A percentile compares a stretch with the other conserved stretches of the same genome.
These are phyloP conservation scores for Apeira syringaria DNA, from an alignment of 2,888 invertebrate species.

Conservation along the genomic window DNA sequence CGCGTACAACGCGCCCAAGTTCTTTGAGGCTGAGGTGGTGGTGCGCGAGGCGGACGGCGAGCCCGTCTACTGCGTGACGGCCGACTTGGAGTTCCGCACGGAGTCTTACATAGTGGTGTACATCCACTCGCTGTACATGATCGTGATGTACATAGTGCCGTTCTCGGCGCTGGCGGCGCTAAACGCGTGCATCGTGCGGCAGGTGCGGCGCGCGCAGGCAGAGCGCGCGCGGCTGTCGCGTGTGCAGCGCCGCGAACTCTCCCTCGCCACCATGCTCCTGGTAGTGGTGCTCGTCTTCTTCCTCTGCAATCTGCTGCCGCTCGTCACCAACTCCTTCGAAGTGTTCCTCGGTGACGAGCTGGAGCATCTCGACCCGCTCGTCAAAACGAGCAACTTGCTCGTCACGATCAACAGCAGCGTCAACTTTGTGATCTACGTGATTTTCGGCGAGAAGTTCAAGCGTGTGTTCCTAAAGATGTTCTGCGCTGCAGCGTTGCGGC, in stretches of 20 bases:
- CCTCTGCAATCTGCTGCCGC: constrained; percentile 94
- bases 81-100: constrained; percentile 87
- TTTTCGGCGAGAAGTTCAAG: constrained; percentile 98
- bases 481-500: constrained; percentile 85
- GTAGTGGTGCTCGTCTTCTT: constrained; percentile 98
- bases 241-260: constrained; percentile 95
- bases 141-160: constrained; percentile 97
- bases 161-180: constrained; percentile 94
- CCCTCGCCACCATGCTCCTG: constrained; percentile 96
- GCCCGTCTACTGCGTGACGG: constrained; percentile 87
- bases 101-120: constrained; percentile 92
- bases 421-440: constrained; percentile 98
- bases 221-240: constrained; percentile 95
- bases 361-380: constrained; percentile 84
- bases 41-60: constrained; percentile 71
- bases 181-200: constrained; percentile 95
- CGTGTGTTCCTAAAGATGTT: constrained; percentile 92
- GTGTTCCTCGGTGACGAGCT: constrained; percentile 84
- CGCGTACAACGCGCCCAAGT: constrained; percentile 93
- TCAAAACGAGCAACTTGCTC: constrained; percentile 94
- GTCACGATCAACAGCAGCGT: constrained; percentile 98
- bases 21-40: constrained; percentile 87
- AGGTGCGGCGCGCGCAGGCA: constrained; percentile 94
- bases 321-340: constrained; percentile 94
- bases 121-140: constrained; percentile 96